A percentile compares a stretch with the other conserved stretches of the same genome.
phyloP scores from a whole-genome alignment of 2,888 invertebrate genomes.

The Himalopsyche tibetana region DNA sequence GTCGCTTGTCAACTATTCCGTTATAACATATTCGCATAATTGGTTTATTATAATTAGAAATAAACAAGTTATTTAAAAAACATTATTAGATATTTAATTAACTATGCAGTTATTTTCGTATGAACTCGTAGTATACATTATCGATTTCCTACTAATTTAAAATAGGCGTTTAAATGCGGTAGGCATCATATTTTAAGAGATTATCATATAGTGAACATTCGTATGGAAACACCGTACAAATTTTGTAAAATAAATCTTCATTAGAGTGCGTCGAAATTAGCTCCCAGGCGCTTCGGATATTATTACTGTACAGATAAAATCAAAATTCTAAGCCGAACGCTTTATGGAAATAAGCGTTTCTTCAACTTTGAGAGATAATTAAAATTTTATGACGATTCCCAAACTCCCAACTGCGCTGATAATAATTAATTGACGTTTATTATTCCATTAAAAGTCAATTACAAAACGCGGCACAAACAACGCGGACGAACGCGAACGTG shows the following conservation, averaged over 20 bases:
- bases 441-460: too few relatives aligned
- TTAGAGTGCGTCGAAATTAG: background rate
- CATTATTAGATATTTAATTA: too few relatives aligned
- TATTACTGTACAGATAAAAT: constrained; percentile 32
- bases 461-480: too few relatives aligned
- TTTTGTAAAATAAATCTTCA: constrained; percentile 36
- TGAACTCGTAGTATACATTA: background rate
- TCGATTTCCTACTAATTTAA: background rate
- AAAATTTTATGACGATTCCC: background rate
- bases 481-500: too few relatives aligned
- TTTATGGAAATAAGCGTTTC: constrained; percentile 3
- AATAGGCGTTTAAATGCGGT: background rate
- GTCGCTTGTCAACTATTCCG: too few relatives aligned
- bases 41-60: too few relatives aligned
- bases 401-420: background rate
- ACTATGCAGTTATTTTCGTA: background rate
- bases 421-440: too few relatives aligned
- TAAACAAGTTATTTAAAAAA: too few relatives aligned
- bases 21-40: too few relatives aligned
- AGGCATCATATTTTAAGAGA: background rate
- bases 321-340: constrained; percentile 3
- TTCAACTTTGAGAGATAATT: constrained; percentile 18
- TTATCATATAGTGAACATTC: background rate
- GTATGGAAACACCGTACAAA: constrained; percentile 37
- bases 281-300: background rate